Evolutionary conservation across 2,888 invertebrate genomes (phyloP), one percentile per base, ranked within the genome.

Genomic region (Ophion slaviceki): DNA sequence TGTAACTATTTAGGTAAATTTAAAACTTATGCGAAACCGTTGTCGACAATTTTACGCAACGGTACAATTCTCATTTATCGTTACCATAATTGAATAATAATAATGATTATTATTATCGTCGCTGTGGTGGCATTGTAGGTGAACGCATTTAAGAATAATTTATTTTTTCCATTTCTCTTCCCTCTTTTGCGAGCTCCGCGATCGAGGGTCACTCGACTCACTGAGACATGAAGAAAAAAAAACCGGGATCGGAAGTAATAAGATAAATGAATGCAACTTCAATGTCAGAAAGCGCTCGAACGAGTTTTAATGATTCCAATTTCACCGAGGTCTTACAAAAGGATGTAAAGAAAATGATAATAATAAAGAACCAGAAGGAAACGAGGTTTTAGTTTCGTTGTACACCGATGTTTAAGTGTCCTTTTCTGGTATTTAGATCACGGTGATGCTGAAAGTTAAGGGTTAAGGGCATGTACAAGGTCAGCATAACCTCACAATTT

Each of bases 1-100:
- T 76, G 79, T 79, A 82, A 79, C 61, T 78, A 61, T 61, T 85
- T 82, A 82, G 70, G 45, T 74, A 78, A 75, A 82, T 74, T 77
- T 78, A 17, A 77, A 75, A 57, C 62, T 70, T 70, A 45, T 72
- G 67, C 74, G 75, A 74, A 75, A 85, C 75, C 53, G 66, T 45
- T 66, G 53, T 72, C 62, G 78, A 68, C 62, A 28, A 61, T 64
- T 64, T 24, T 59, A 72, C 47, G 66, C 71, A 66, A 66, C 64
- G 62, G 64, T 66, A 20, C 78, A 76, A 72, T 76, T 81, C 68
- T 85, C 72, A 74, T 68, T 62, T 85, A 81, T 79, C 67, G 70
- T 79, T 84, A 61, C 62, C 68, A 82, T 82, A 68, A 74, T 85
- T 82, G 81, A 79, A 76, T 78, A 70, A 62, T 74, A 64, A 71